Evolutionary conservation across 2,888 invertebrate species (phyloP), one percentile per base, ranked within the genome.

Genomic region (Epistrophe grossulariae): DNA sequence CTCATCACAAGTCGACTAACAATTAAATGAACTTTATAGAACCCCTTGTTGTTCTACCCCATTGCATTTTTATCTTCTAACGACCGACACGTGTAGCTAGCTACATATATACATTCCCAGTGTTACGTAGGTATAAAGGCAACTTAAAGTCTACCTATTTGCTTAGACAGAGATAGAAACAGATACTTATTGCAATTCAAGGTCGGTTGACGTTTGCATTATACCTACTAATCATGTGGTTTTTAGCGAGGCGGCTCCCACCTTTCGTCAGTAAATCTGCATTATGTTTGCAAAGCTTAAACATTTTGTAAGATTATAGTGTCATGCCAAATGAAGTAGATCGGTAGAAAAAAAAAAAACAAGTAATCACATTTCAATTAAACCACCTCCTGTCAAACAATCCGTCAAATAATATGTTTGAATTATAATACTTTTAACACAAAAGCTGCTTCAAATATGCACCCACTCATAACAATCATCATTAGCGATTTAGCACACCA

Each of bases 21-120:
- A 68, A 87, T 87, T 87, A 87, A 87, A 76, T 79, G 87, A 74
- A 79, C 74, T 83, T 79, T 64, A 76, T 71, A 48, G 38, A 50
- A 50, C 82, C 38, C 17, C 24, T 50, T 13, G 24, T 48, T 35
- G 19, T 35, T 19, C 43, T 19, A n/a, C 68, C 40, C 43, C n/a
- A 19, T 40, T 68, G 59, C 60, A 76, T 19, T 35, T 38, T 57
- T 64, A 35, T 59, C 45, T 40, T 40, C 66, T 28, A 50, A 74
- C 60, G 40, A 24, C 28, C 70, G 43, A 45, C 84, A 78, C 66
- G 73, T 85, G 77, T 78, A 38, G 52, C 45, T 13, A 48, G 35
- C 31, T 35, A 35, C 8, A 35, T 48, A 19, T 3, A 28, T 24
- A 11, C 50, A 38, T 43, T 17, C 8, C 52, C 11, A 62, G 15